phyloP scores from a whole-genome alignment of 2,888 invertebrate species.

The Melipona beecheii region DNA sequence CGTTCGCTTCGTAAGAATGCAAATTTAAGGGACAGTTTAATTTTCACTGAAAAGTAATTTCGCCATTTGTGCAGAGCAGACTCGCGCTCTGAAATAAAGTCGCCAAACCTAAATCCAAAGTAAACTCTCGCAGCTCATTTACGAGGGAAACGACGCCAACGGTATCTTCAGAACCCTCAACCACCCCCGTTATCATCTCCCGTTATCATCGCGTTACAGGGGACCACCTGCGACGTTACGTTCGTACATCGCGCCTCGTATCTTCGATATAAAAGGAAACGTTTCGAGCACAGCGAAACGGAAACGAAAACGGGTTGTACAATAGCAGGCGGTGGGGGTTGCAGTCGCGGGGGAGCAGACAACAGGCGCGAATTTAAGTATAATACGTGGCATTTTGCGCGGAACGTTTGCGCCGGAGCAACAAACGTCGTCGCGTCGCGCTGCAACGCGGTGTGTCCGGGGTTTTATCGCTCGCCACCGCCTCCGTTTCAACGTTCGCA shows the following conservation, averaged over 20 bases:
- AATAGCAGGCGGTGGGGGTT: neutral
- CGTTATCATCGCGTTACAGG: neutral
- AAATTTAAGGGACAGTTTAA: no score
- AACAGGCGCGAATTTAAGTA: slow-evolving; percentile 42
- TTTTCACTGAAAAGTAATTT: neutral
- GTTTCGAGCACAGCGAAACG: slow-evolving; percentile 17
- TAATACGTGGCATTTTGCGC: slow-evolving; percentile 40
- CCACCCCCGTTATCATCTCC: neutral
- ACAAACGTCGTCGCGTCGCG: slow-evolving; percentile 25
- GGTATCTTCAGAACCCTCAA: neutral
- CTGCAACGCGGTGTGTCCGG: slow-evolving; percentile 4
- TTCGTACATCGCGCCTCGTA: neutral
- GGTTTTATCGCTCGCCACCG: slow-evolving; percentile 42
- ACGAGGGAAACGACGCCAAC: neutral
- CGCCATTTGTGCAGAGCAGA: neutral
- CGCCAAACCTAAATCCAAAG: neutral
- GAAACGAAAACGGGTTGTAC: slow-evolving; percentile 29
- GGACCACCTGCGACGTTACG: slow-evolving; percentile 12
- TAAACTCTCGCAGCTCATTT: neutral
- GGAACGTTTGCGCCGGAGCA: slow-evolving; percentile 41
- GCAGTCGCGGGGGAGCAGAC: neutral
- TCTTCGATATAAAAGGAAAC: slow-evolving; percentile 11
- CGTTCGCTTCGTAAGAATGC: no score
- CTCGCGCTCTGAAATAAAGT: neutral
- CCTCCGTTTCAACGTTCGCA: slow-evolving; percentile 12